Percentiles rank a stretch among this genome's conserved stretches.
These are phyloP conservation scores for Brachyptera putata DNA, from an alignment of 2,888 invertebrate species.

Conservation along the genomic window DNA sequence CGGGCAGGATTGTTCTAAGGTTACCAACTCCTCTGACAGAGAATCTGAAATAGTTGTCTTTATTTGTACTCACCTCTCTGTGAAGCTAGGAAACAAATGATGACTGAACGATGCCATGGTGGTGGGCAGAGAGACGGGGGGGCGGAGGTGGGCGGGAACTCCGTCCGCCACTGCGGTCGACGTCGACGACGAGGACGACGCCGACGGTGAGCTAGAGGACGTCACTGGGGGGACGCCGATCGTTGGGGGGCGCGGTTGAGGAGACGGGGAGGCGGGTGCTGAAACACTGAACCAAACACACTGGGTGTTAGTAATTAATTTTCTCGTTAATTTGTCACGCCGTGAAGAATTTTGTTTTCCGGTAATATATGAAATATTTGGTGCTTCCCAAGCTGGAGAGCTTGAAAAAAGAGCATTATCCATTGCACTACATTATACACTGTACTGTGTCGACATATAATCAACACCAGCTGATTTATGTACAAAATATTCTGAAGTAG, in stretches of 20 bases:
- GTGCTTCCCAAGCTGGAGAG: too few relatives aligned
- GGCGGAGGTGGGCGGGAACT: slow-evolving; percentile 26
- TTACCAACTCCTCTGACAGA: too few relatives aligned
- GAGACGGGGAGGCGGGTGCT: slow-evolving; percentile 27
- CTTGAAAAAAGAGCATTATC: too few relatives aligned
- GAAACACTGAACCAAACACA: slow-evolving; percentile 25
- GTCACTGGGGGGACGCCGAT: slow-evolving; percentile 23
- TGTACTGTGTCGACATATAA: too few relatives aligned
- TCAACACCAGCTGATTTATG: too few relatives aligned
- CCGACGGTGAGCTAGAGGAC: slow-evolving; percentile 29
- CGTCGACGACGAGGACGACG: slow-evolving; percentile 31
- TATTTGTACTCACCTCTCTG: slow-evolving; percentile 52
- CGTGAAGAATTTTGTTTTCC: too few relatives aligned
- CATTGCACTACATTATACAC: too few relatives aligned
- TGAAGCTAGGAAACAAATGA: slow-evolving; percentile 53
- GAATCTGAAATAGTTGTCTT: too few relatives aligned
- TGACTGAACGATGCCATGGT: slow-evolving; percentile 35
- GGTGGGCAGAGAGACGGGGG: slow-evolving; percentile 27
- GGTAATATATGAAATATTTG: too few relatives aligned
- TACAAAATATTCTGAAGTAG: too few relatives aligned
- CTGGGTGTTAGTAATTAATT: not conserved
- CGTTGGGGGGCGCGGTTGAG: slow-evolving; percentile 12
- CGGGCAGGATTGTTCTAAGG: too few relatives aligned
- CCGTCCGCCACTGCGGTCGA: slow-evolving; percentile 29
- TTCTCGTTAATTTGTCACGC: too few relatives aligned